These are phyloP conservation scores for Eulithis prunata DNA, from an alignment of 2,888 invertebrate genomes.

Conservation along the genomic window DNA sequence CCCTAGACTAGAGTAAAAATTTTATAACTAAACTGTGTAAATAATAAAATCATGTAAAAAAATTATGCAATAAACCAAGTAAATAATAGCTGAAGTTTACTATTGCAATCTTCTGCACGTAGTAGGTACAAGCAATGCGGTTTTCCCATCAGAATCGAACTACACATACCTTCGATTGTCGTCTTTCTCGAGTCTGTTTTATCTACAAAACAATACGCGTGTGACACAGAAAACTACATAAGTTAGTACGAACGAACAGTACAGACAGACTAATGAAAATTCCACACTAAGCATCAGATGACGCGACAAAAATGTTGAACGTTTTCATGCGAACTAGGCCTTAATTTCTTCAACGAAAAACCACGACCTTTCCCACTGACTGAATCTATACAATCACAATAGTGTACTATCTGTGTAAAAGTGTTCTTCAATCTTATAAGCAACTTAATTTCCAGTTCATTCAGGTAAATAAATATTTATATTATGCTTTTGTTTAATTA, in stretches of 20 bases:
- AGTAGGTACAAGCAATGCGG: background rate
- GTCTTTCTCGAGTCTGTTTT: slow-evolving; percentile 43
- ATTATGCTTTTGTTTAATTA: too few species aligned
- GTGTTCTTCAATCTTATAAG: too few species aligned
- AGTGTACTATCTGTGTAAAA: background rate
- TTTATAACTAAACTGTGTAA: too few species aligned
- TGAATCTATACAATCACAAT: background rate
- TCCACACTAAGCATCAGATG: slow-evolving; percentile 17
- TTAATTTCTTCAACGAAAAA: slow-evolving; percentile 28
- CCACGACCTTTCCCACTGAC: slow-evolving; percentile 4
- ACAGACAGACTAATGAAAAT: slow-evolving; percentile 22
- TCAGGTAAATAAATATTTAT: too few species aligned
- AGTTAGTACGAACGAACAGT: slow-evolving; percentile 5
- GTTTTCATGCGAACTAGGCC: slow-evolving; percentile 28
- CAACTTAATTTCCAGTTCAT: too few species aligned
- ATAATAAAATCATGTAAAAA: too few species aligned
- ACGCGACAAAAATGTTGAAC: slow-evolving; percentile 19
- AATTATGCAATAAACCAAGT: too few species aligned
- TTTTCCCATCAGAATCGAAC: slow-evolving; percentile 41
- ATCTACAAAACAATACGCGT: slow-evolving; percentile 42
- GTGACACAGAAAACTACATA: slow-evolving; percentile 37
- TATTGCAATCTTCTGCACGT: background rate
- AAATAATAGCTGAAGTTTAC: too few species aligned
- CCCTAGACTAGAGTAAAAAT: too few species aligned
- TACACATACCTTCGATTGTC: slow-evolving; percentile 13